Base-by-base conservation (phyloP, 1,140 invertebrate genomes). In the Tyrophagus putrescentiae region DNA sequence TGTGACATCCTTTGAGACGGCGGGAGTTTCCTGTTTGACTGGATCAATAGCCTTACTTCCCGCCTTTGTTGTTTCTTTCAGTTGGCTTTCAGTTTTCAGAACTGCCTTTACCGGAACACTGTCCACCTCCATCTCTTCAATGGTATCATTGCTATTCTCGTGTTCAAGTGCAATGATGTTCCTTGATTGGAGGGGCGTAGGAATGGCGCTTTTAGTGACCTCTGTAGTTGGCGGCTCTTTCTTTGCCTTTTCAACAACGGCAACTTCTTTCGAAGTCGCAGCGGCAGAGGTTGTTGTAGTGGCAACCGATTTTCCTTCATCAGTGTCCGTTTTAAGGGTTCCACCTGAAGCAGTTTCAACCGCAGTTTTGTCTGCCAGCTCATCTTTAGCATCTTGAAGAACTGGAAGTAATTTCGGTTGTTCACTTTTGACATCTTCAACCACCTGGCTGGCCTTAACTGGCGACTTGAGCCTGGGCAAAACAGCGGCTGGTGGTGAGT, bases 211-310 rank as follows among this genome's bases (percentile, higher is more conserved):
- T 6, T 21, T n/a, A n/a, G 31, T 6, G 7, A 6, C 6, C 7
- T 48, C 31, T 6, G 6, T 6, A 7, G 76, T 78, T 4, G 77
- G 76, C 36, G 75, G 76, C 3, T 65, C 69, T 3, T 69, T 70
- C 60, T 74, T 72, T 6, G 67, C 68, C 3, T 71, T 67, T 63
- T 28, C 23, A 57, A 48, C 5, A 45, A 25, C 45, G 64, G 48
- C 18, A 41, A 50, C 56, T 57, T 57, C 9, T 57, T 39, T 48
- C 7, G 13, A n/a, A 39, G n/a, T 39, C 7, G 23, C 6, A 29
- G 3, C 39, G 33, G 28, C 13, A 9, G 28, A 34, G 11, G 18
- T 29, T 18, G 18, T 23, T 28, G 13, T 28, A 6, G 50, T 29
- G 39, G 13, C 39, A 16, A 9, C 3, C 39, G 52, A 2, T 16